These are phyloP conservation scores for Dryocosmus kuriphilus DNA, from an alignment of 2,888 invertebrate genomes.

Conservation along the genomic window DNA sequence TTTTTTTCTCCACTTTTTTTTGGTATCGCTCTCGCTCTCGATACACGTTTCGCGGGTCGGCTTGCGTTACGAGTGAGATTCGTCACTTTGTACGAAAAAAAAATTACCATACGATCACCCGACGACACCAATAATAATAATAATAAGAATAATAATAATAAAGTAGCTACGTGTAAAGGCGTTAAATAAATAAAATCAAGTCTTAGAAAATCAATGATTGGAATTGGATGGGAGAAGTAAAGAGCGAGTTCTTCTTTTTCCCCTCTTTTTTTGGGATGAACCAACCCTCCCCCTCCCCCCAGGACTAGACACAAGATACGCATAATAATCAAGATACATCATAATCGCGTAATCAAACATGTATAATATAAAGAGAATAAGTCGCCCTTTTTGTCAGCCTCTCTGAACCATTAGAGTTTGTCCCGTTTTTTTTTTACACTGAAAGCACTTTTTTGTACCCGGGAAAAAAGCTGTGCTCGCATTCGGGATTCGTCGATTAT, in stretches of 20 bases:
- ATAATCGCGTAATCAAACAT: constrained; percentile 41
- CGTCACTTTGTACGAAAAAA: constrained; percentile 46
- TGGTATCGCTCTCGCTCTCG: constrained; percentile 35
- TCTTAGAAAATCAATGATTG: constrained; percentile 39
- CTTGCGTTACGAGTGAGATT: constrained; percentile 31
- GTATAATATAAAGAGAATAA: constrained; percentile 42
- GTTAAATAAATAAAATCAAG: constrained; percentile 53
- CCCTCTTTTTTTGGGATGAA: constrained; percentile 37
- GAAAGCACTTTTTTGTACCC: background rate
- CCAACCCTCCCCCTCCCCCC: constrained; percentile 55
- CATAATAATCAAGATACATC: constrained; percentile 68
- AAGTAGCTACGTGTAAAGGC: constrained; percentile 53
- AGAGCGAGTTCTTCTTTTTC: constrained; percentile 2
- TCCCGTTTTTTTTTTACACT: constrained; percentile 21
- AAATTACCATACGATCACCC: constrained; percentile 53
- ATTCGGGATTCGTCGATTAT: constrained; percentile 31
- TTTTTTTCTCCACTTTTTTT: constrained; percentile 36
- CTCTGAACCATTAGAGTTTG: constrained; percentile 16
- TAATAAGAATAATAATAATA: constrained; percentile 56
- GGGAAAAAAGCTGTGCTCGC: background rate
- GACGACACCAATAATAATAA: constrained; percentile 59
- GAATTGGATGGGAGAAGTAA: constrained; percentile 37
- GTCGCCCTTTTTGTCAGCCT: constrained; percentile 27
- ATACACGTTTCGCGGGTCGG: constrained; percentile 33
- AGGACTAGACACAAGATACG: constrained; percentile 77